These are phyloP conservation scores for Octomys mimax DNA, from an alignment of 2,797 vertebrate species.

Conservation along the genomic window DNA sequence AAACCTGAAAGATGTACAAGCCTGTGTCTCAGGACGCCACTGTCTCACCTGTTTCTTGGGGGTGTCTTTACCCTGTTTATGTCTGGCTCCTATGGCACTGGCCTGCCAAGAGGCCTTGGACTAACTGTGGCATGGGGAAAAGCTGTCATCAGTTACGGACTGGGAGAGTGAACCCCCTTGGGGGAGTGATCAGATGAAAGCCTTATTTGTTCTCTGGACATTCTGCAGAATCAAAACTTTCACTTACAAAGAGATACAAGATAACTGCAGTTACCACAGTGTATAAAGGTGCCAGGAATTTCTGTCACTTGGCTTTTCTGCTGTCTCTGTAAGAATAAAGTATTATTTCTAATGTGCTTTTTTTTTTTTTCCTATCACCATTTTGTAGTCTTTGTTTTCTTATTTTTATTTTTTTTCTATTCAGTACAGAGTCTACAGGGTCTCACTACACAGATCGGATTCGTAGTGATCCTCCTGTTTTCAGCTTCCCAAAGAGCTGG, in stretches of 20 bases:
- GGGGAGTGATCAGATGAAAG: constrained; percentile 77
- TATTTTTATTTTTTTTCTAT: no score
- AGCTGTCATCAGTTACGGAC: constrained; percentile 76
- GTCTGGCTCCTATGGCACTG: constrained; percentile 69
- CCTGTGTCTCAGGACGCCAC: constrained; percentile 64
- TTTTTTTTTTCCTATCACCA: no score
- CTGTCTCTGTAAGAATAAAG: background rate
- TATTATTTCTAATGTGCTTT: no score
- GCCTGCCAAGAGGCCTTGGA: constrained; percentile 46
- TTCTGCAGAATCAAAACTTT: constrained; percentile 63
- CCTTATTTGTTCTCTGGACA: constrained; percentile 65
- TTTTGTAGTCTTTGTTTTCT: no score
- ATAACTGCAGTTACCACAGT: constrained; percentile 44
- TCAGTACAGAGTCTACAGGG: no score
- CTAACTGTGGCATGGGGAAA: constrained; percentile 61
- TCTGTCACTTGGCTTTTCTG: constrained; percentile 44
- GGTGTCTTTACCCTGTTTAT: constrained; percentile 68
- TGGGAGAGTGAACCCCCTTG: constrained; percentile 72
- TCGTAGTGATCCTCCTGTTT: no score
- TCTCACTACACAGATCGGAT: no score
- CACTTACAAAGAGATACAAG: constrained; percentile 31
- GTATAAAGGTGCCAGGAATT: background rate
- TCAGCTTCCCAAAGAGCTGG: no score
- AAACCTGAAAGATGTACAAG: constrained; percentile 76
- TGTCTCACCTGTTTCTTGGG: constrained; percentile 58